These are phyloP conservation scores for Dusona sp. DNA, from an alignment of 2,888 invertebrate species.

Conservation along the genomic window DNA sequence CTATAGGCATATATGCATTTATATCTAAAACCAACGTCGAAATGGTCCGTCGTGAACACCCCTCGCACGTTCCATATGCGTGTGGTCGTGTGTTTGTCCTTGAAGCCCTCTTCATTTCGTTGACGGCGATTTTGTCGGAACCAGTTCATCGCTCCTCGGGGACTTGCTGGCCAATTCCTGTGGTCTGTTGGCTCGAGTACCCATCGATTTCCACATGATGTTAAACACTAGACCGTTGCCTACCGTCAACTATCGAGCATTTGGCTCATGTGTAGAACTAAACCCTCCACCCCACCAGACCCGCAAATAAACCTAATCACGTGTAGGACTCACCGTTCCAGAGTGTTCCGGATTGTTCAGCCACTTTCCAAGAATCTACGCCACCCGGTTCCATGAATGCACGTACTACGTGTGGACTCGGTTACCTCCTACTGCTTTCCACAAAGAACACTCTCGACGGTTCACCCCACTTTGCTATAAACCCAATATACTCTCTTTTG, in stretches of 20 bases:
- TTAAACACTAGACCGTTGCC: slow-evolving; percentile 63
- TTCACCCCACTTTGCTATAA: slow-evolving; percentile 4
- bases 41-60: slow-evolving; percentile 37
- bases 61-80: background rate
- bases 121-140: slow-evolving; percentile 58
- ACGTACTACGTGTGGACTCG: slow-evolving; percentile 25
- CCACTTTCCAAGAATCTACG: slow-evolving; percentile 73
- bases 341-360: slow-evolving; percentile 76
- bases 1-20: slow-evolving; percentile 3
- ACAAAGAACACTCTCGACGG: slow-evolving; percentile 24
- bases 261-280: slow-evolving; percentile 17
- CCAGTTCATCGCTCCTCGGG: slow-evolving; percentile 66
- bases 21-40: slow-evolving; percentile 42
- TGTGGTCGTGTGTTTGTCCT: slow-evolving; percentile 16
- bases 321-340: slow-evolving; percentile 69
- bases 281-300: slow-evolving; percentile 67
- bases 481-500: background rate
- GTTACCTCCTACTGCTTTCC: slow-evolving; percentile 13
- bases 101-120: slow-evolving; percentile 51
- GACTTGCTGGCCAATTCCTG: slow-evolving; percentile 70
- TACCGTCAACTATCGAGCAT: slow-evolving; percentile 37
- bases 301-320: slow-evolving; percentile 82
- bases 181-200: slow-evolving; percentile 63
- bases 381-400: slow-evolving; percentile 37
- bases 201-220: slow-evolving; percentile 71